Evolutionary conservation across 1,140 invertebrate species (phyloP), one percentile per base, ranked within the genome.

Genomic region (Lepidurus arcticus): DNA sequence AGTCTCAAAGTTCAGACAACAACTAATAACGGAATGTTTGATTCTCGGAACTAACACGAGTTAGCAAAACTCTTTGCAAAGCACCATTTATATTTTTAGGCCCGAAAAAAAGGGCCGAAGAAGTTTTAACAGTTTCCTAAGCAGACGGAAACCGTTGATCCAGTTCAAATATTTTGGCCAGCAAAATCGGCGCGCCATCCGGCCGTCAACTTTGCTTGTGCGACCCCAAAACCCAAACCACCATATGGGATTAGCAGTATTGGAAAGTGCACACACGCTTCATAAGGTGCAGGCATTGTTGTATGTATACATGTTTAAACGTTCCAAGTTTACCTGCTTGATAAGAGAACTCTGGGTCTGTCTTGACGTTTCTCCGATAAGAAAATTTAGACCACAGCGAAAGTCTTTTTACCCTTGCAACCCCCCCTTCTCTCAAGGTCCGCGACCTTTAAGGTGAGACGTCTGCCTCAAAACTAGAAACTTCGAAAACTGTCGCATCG

Each of bases 151-250:
- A 65, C 53, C 53, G 53, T 65, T 65, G 53, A 65, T 65, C 13
- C 53, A 65, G 53, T 65, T 21, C 53, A 65, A 65, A 65, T 65
- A 65, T 65, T 65, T 65, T 65, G 53, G 53, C 53, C 53, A 65
- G 21, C 53, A 13, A 65, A 34, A 65, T 65, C 21, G 53, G 53
- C 53, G 53, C 53, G 53, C 53, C 53, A 65, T 65, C 53, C 53
- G 53, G 53, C 53, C 53, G 53, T 65, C 53, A 21, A 34, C 34
- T 65, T 65, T 65, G 53, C 21, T 21, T 7, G 21, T 13, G 53
- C 53, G 53, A 65, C 53, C 53, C 53, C 34, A 34, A 34, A 34
- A 34, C 21, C 53, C 53, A 65, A 65, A 21, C 21, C 53, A 65
- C 53, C 13, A 65, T 65, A 65, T 65, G 53, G 34, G 53, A 65